phyloP scores from a whole-genome alignment of 35 echinoderm and acorn worm species.

The Lytechinus variegatus region DNA sequence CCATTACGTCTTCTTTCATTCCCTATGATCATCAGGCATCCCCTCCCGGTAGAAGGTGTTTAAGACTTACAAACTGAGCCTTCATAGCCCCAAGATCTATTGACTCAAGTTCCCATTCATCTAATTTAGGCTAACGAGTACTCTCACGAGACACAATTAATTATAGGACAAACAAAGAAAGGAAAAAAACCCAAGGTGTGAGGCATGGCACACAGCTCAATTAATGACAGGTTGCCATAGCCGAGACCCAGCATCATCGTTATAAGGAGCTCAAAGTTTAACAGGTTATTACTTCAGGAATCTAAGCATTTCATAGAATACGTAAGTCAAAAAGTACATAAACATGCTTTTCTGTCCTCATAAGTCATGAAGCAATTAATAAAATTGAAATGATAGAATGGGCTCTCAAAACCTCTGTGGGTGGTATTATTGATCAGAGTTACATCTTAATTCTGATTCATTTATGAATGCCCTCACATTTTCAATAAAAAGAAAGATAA shows the following conservation, averaged over 20 bases:
- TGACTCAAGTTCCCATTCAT: constrained; percentile 12
- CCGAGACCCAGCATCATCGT: not conserved
- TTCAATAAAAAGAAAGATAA: no score
- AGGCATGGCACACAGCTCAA: not conserved
- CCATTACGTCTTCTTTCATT: not conserved
- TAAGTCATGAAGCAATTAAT: no score
- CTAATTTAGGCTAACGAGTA: constrained; percentile 3
- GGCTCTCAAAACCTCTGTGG: no score
- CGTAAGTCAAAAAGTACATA: not conserved
- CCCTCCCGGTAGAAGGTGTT: not conserved
- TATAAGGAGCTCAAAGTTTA: not conserved
- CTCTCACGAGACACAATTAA: constrained; percentile 3
- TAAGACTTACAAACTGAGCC: not conserved
- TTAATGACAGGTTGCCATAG: constrained; percentile 3
- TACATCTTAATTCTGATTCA: no score
- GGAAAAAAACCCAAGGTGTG: not conserved
- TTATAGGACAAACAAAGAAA: not conserved
- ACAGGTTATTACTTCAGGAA: not conserved
- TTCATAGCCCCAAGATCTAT: not conserved
- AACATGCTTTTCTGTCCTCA: no score
- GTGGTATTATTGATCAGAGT: no score
- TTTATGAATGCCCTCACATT: no score
- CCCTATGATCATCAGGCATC: not conserved
- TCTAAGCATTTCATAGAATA: not conserved
- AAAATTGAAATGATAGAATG: no score